These are phyloP conservation scores for Trileptium ribeirensis DNA, from an alignment of 2,888 invertebrate genomes.

Conservation along the genomic window DNA sequence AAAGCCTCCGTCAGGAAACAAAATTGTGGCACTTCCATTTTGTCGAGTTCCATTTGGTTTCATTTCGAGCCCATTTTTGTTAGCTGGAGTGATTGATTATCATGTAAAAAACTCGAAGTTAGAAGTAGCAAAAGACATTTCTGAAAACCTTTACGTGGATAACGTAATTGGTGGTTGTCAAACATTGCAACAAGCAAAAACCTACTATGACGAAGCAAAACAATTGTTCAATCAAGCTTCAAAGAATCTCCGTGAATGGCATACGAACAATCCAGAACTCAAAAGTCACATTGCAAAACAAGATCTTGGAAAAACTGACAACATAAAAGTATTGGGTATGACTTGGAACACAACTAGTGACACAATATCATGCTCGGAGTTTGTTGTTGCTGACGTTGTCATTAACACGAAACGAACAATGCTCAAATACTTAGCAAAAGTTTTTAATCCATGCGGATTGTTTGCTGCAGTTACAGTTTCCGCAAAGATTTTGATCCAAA, in stretches of 20 bases:
- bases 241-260: slow-evolving; percentile 25
- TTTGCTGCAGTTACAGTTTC: slow-evolving; percentile 27
- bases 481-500: slow-evolving; percentile 26
- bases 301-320: slow-evolving; percentile 3
- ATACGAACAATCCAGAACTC: slow-evolving; percentile 29
- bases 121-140: slow-evolving; percentile 1
- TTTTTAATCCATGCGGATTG: slow-evolving; percentile 36
- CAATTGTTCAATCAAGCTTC: too few species aligned
- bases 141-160: slow-evolving; percentile 22
- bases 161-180: slow-evolving; percentile 22
- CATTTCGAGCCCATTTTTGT: slow-evolving; percentile 21
- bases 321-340: slow-evolving; percentile 30
- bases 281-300: neutral
- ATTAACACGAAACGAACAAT: slow-evolving; percentile 33
- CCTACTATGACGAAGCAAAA: slow-evolving; percentile 19
- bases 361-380: slow-evolving; percentile 20
- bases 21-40: neutral
- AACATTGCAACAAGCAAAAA: slow-evolving; percentile 12
- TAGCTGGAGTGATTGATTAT: slow-evolving; percentile 8
- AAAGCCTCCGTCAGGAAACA: neutral
- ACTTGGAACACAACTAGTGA: slow-evolving; percentile 34
- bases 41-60: slow-evolving; percentile 23
- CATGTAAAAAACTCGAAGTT: neutral
- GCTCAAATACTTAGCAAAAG: slow-evolving; percentile 31
- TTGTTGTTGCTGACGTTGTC: neutral